These are phyloP conservation scores for Rissa tridactyla DNA, from an alignment of 2,113 vertebrate species.

Conservation along the genomic window DNA sequence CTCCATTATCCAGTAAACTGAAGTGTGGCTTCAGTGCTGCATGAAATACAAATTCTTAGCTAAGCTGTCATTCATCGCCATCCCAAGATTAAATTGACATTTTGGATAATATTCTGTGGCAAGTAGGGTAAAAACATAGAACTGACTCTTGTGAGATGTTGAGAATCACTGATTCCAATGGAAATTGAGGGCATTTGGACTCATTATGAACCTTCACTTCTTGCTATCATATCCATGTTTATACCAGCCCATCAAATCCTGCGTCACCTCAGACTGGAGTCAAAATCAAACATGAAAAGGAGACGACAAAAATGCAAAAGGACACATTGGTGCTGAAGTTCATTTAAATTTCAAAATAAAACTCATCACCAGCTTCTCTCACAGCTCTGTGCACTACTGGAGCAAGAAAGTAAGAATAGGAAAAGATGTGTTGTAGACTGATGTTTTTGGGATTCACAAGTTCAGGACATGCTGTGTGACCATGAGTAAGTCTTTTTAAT, in stretches of 20 bases:
- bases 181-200: neutral
- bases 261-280: neutral
- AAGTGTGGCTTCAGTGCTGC: neutral
- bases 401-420: neutral
- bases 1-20: neutral
- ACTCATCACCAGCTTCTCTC: neutral
- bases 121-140: neutral
- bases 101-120: neutral
- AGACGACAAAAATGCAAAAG: neutral
- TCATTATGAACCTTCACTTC: neutral
- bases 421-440: neutral
- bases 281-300: neutral
- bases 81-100: neutral
- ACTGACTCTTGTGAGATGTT: neutral
- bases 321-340: neutral
- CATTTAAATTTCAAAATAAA: neutral
- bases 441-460: neutral
- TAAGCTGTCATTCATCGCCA: neutral
- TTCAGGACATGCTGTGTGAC: neutral
- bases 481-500: neutral
- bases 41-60: neutral
- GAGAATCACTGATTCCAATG: neutral
- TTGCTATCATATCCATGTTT: neutral
- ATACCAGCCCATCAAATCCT: neutral
- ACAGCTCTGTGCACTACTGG: neutral